These are phyloP conservation scores for Philaenus spumarius DNA, from an alignment of 1,140 invertebrate genomes.

Conservation along the genomic window DNA sequence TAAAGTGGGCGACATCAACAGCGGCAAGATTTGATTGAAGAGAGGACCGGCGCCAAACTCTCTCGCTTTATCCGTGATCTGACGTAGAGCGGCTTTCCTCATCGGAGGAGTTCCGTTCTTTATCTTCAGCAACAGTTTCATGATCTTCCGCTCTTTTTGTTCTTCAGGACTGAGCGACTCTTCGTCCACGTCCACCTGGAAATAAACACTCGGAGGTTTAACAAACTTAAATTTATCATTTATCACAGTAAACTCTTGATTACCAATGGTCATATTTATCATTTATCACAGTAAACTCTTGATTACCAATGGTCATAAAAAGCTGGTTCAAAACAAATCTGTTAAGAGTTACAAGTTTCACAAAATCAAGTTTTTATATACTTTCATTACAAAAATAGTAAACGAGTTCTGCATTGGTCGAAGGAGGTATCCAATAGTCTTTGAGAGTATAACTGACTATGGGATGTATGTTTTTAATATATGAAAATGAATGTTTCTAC, in stretches of 20 bases:
- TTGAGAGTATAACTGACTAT: too few relatives aligned
- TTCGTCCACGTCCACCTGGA: slow-evolving; percentile 90
- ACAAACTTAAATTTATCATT: background rate
- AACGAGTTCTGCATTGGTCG: too few relatives aligned
- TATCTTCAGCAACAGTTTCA: slow-evolving; percentile 97
- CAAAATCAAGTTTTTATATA: too few relatives aligned
- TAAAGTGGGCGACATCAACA: slow-evolving; percentile 98
- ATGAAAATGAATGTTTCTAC: too few relatives aligned
- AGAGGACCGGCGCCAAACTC: slow-evolving; percentile 97
- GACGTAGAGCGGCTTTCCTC: slow-evolving; percentile 94
- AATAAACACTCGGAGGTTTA: slow-evolving; percentile 1
- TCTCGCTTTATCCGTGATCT: slow-evolving; percentile 97
- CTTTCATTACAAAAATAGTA: too few relatives aligned
- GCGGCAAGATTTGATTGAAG: slow-evolving; percentile 97
- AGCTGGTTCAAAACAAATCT: too few relatives aligned
- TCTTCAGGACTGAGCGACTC: slow-evolving; percentile 92
- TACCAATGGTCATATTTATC: too few relatives aligned
- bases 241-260: too few relatives aligned
- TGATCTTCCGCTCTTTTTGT: slow-evolving; percentile 97
- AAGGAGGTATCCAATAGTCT: too few relatives aligned
- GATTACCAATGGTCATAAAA: too few relatives aligned
- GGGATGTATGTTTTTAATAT: too few relatives aligned
- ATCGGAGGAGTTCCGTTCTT: slow-evolving; percentile 99
- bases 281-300: background rate
- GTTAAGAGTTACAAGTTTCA: too few relatives aligned